Base-by-base conservation (phyloP, 2,113 vertebrate genomes). In the Mus pahari region DNA sequence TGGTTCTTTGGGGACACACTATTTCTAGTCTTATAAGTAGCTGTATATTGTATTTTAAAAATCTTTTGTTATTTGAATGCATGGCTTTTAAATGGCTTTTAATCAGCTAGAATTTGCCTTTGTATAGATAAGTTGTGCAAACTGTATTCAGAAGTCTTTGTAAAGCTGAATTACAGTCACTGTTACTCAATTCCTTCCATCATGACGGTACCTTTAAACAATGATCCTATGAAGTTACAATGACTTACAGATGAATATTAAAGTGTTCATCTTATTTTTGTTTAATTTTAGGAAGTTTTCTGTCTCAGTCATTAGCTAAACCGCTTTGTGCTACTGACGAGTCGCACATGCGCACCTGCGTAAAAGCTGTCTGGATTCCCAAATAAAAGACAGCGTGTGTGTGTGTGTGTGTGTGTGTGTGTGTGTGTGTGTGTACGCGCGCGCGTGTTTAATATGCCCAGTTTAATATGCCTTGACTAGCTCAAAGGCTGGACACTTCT, bases 151-250 rank as follows among this genome's bases (percentile, higher is more conserved):
- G 53, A 90, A 90, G 36, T 84, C 66, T 93, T 89, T 93, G 92
- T 89, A 93, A 95, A 95, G 45, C 42, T 60, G 60, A 96, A 91
- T 93, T 96, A 55, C 94, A 70, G 70, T 97, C 45, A 71, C 84
- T 94, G 33, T 94, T 24, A 87, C 0, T 89, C 62, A 95, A 36
- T 42, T 74, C 24, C 55, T 87, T 94, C 20, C 42, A 73, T 87
- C 48, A 24, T 88, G 33, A 93, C 42, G 45, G 71, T 92, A 86
- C n/a, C 48, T 95, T 93, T 96, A 77, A 86, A 74, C 91, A 81
- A 91, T 86, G 58, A 92, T 87, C 62, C 42, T 95, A 13, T 94
- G 24, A 53, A 58, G 89, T 96, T 93, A 94, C 55, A 83, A n/a
- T 95, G 13, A 78, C 31, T 88, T 93, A 48, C 1, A 83, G 45